phyloP scores from a whole-genome alignment of 2,888 invertebrate genomes.

The Stratiomys singularior region DNA sequence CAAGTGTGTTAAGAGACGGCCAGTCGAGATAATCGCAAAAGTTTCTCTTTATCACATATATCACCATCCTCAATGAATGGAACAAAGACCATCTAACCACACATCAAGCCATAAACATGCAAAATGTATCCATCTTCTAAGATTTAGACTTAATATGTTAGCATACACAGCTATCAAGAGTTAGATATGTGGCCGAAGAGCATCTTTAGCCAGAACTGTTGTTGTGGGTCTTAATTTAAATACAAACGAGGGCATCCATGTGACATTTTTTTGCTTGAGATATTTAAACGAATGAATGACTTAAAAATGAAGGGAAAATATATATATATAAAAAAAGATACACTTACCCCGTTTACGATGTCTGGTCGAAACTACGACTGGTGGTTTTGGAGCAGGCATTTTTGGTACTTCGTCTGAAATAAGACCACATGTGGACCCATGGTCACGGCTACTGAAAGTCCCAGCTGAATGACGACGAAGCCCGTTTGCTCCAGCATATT shows the following conservation, averaged over 20 bases:
- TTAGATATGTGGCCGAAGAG: too few relatives aligned
- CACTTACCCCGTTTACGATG: constrained; percentile 61
- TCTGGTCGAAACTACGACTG: constrained; percentile 53
- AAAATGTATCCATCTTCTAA: not conserved
- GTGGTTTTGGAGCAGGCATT: constrained; percentile 65
- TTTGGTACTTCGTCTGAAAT: constrained; percentile 65
- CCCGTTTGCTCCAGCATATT: constrained; percentile 59
- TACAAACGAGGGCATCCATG: not conserved
- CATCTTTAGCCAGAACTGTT: too few relatives aligned
- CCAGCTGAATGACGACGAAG: constrained; percentile 64
- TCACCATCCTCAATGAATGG: not conserved
- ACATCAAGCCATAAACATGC: constrained; percentile 2
- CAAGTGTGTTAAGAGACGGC: not conserved
- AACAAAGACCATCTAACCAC: not conserved
- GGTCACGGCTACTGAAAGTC: constrained; percentile 60
- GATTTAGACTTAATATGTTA: too few relatives aligned
- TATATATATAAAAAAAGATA: too few relatives aligned
- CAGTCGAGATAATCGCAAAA: constrained; percentile 2
- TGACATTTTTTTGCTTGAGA: not conserved
- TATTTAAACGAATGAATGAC: constrained; percentile 10
- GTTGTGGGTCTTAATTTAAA: too few relatives aligned
- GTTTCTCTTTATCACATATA: not conserved
- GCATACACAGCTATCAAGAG: too few relatives aligned
- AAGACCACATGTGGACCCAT: constrained; percentile 57
- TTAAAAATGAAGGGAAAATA: constrained; percentile 1